These are phyloP conservation scores for Columbina picui DNA, from an alignment of 2,113 vertebrate genomes.

Conservation along the genomic window DNA sequence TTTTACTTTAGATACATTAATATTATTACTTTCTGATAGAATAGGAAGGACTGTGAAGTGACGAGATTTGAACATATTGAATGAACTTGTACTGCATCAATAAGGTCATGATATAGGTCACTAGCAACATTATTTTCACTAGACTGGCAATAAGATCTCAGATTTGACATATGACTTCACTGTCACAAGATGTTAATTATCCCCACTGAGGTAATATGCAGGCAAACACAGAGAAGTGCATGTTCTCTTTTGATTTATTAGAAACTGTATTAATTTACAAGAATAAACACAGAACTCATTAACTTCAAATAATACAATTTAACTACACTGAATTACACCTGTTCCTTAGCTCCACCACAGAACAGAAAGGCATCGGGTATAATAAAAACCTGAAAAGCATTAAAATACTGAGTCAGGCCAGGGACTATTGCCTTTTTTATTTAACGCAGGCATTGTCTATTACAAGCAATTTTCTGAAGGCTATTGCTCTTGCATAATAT, in stretches of 20 bases:
- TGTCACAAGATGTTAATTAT: slow-evolving; percentile 57
- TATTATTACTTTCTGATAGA: not conserved
- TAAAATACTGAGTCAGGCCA: slow-evolving; percentile 38
- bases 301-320: slow-evolving; percentile 49
- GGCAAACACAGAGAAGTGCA: slow-evolving; percentile 4
- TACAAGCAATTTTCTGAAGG: slow-evolving; percentile 64
- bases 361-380: slow-evolving; percentile 10
- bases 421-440: slow-evolving; percentile 41
- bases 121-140: slow-evolving; percentile 41
- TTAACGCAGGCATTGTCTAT: slow-evolving; percentile 47
- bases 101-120: slow-evolving; percentile 53
- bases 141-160: slow-evolving; percentile 21
- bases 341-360: not conserved
- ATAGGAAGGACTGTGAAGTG: not conserved
- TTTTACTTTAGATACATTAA: not conserved
- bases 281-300: slow-evolving; percentile 61
- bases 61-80: slow-evolving; percentile 13
- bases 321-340: slow-evolving; percentile 18
- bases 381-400: slow-evolving; percentile 46
- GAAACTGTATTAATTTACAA: slow-evolving; percentile 57
- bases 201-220: slow-evolving; percentile 40
- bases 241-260: slow-evolving; percentile 45
- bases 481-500: slow-evolving; percentile 61
- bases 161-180: slow-evolving; percentile 53
- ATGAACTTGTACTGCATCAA: slow-evolving; percentile 22